phyloP scores from a whole-genome alignment of 2,888 invertebrate genomes.

The Cancer borealis region DNA sequence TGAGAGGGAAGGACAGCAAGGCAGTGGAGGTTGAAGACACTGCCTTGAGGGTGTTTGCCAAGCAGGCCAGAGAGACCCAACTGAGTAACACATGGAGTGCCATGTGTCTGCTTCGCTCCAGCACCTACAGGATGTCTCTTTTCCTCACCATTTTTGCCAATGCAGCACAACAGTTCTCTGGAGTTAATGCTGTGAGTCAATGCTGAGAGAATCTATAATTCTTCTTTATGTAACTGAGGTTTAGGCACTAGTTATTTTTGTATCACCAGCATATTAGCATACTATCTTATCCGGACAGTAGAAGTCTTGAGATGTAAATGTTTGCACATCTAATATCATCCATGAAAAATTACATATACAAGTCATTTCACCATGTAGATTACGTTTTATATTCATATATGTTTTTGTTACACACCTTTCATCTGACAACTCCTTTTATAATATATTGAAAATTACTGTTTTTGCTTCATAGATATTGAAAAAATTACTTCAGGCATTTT shows the following conservation, averaged over 20 bases:
- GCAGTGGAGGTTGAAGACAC: constrained; percentile 54
- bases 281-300: neutral
- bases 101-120: neutral
- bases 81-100: constrained; percentile 18
- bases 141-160: constrained; percentile 44
- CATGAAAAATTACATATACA: too few relatives aligned
- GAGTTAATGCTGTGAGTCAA: constrained; percentile 68
- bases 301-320: neutral
- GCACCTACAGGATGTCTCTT: constrained; percentile 34
- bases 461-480: too few relatives aligned
- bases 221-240: neutral
- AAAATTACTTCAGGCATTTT: too few relatives aligned
- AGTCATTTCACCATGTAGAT: too few relatives aligned
- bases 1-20: constrained; percentile 49
- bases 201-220: neutral
- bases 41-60: neutral
- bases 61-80: neutral
- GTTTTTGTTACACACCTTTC: too few relatives aligned
- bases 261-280: neutral
- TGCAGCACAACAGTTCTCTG: constrained; percentile 67
- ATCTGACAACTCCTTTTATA: too few relatives aligned
- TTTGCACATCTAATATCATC: neutral
- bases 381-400: too few relatives aligned
- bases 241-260: neutral
- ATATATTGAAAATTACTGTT: too few relatives aligned